These are phyloP conservation scores for Okapia johnstoni DNA, from an alignment of 2,113 vertebrate genomes.

Conservation along the genomic window DNA sequence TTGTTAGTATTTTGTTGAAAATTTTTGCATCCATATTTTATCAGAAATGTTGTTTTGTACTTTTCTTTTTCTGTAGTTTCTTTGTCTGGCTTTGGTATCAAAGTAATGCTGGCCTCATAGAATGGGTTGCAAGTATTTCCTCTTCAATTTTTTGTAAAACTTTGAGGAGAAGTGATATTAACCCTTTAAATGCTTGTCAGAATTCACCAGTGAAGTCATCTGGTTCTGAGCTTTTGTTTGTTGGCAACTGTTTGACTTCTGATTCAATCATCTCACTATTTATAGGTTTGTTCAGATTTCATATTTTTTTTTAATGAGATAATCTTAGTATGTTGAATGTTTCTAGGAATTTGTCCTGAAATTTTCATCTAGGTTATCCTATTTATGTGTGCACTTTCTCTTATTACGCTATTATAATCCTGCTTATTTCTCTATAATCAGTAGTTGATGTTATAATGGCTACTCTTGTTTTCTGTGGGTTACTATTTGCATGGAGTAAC, in stretches of 20 bases:
- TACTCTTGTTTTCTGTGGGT: background rate
- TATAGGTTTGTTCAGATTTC: background rate
- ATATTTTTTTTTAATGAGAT: background rate
- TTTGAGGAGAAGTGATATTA: background rate
- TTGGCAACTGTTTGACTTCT: background rate
- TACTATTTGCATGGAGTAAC: background rate
- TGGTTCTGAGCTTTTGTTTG: background rate
- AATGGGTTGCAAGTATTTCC: background rate
- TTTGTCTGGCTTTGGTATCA: background rate
- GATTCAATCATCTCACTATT: background rate
- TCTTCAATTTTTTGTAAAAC: background rate
- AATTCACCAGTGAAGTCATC: background rate
- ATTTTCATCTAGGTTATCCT: background rate
- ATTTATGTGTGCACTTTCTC: background rate
- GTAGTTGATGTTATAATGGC: background rate
- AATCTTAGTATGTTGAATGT: background rate
- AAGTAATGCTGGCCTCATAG: background rate
- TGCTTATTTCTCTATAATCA: background rate
- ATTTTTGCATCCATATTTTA: background rate
- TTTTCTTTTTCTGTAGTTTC: background rate
- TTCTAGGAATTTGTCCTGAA: background rate
- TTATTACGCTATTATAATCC: background rate
- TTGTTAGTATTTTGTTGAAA: background rate
- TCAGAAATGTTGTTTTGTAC: background rate
- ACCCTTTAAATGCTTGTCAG: background rate